Conservation (phyloP, 2,888 invertebrate species). For the Scaptomyza polygonia region DNA sequence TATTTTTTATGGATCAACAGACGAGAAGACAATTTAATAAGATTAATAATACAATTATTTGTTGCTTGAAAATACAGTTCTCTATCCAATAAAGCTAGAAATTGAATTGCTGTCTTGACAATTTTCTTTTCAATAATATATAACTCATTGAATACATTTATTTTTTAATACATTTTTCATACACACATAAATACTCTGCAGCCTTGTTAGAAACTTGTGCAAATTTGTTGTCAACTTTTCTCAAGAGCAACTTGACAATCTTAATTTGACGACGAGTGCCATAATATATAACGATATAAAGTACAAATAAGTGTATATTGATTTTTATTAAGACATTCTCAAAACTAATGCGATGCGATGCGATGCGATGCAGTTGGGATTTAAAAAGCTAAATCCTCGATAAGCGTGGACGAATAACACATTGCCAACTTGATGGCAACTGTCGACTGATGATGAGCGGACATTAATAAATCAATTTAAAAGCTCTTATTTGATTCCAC, state of each 20-base stretch:
- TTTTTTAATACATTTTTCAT: neutral
- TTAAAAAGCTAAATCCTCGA: slow-evolving; percentile 10
- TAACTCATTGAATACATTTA: too few species aligned
- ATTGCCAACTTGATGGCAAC: slow-evolving; percentile 39
- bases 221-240: neutral
- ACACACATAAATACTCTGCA: too few species aligned
- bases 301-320: slow-evolving; percentile 62
- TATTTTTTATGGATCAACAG: too few species aligned
- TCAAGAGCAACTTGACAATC: slow-evolving; percentile 23
- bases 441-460: slow-evolving; percentile 61
- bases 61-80: too few species aligned
- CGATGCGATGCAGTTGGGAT: slow-evolving; percentile 35
- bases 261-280: slow-evolving; percentile 23
- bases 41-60: too few species aligned
- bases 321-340: slow-evolving; percentile 75
- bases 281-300: slow-evolving; percentile 63
- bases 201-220: neutral
- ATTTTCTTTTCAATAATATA: too few species aligned
- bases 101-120: too few species aligned
- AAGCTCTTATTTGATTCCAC: slow-evolving; percentile 50
- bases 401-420: slow-evolving; percentile 16
- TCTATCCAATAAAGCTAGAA: too few species aligned
- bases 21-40: too few species aligned
- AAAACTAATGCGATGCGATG: slow-evolving; percentile 63
- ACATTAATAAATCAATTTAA: slow-evolving; percentile 74